Evolutionary conservation across 2,888 invertebrate genomes (phyloP).

Genomic region (Erpobdella octoculata): DNA sequence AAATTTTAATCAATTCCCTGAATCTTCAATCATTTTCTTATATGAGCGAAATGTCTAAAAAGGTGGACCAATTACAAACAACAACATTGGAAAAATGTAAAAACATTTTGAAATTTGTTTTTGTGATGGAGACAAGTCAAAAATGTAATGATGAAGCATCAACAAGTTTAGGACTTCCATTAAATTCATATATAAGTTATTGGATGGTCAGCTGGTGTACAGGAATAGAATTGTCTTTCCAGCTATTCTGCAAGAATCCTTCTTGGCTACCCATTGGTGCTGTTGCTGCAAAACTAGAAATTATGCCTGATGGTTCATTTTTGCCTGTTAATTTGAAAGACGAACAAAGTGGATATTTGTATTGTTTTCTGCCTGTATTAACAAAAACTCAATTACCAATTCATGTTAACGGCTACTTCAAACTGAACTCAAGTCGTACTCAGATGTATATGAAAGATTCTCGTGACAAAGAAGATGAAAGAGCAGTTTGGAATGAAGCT

Average conservation of each 20-base stretch:
- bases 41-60: too few species aligned
- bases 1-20: too few species aligned
- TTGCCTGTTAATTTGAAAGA: background rate
- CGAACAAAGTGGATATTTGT: background rate
- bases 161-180: too few species aligned
- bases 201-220: constrained; percentile 10
- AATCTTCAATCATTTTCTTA: too few species aligned
- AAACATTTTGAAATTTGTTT: too few species aligned
- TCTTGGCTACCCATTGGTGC: constrained; percentile 19
- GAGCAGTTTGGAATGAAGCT: constrained; percentile 40
- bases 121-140: too few species aligned
- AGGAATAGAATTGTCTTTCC: background rate
- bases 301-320: background rate
- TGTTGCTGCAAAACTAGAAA: constrained; percentile 16
- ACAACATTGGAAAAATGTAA: too few species aligned
- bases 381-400: constrained; percentile 40
- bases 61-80: too few species aligned
- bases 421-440: constrained; percentile 42
- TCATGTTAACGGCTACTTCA: constrained; percentile 45
- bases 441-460: constrained; percentile 39
- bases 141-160: too few species aligned
- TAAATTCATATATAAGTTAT: too few species aligned
- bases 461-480: constrained; percentile 40
- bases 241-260: background rate
- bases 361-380: constrained; percentile 46